Conservation (phyloP, 2,888 invertebrate species). For the Callyntrura guangdongensis region DNA sequence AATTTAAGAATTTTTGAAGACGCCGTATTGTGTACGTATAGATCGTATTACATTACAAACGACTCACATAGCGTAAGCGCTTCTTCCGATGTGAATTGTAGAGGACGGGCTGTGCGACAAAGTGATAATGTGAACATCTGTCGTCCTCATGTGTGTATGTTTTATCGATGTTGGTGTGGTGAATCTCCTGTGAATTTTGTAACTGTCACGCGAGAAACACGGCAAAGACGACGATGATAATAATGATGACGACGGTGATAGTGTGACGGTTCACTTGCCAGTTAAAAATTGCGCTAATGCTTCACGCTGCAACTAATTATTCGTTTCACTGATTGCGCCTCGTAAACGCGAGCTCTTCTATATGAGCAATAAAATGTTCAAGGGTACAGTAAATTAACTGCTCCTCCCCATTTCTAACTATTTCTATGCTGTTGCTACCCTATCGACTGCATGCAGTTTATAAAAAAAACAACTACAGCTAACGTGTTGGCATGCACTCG, state of each 20-base stretch:
- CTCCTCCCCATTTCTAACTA: not conserved
- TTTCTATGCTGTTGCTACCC: not conserved
- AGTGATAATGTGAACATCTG: not conserved
- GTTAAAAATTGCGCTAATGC: slow-evolving; percentile 6
- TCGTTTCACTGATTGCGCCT: slow-evolving; percentile 43
- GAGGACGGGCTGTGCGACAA: not conserved
- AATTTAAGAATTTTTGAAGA: not conserved
- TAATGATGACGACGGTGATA: not conserved
- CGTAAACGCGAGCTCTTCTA: not conserved
- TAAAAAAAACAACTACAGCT: no score
- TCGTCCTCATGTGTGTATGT: not conserved
- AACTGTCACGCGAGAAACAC: slow-evolving; percentile 57
- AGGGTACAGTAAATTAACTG: slow-evolving; percentile 21
- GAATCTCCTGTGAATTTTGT: slow-evolving; percentile 11
- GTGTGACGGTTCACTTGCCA: slow-evolving; percentile 10
- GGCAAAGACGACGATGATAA: not conserved
- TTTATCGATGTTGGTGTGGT: not conserved
- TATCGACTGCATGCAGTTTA: not conserved
- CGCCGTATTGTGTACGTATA: not conserved
- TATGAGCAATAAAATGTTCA: slow-evolving; percentile 14
- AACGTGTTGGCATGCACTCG: not conserved
- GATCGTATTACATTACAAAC: not conserved
- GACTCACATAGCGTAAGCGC: not conserved
- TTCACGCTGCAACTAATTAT: slow-evolving; percentile 69
- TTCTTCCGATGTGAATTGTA: slow-evolving; percentile 13